A percentile compares a stretch with the other conserved stretches of the same genome.
phyloP scores from a whole-genome alignment of 1,140 invertebrate species.

The Drosophila kurseongensis region DNA sequence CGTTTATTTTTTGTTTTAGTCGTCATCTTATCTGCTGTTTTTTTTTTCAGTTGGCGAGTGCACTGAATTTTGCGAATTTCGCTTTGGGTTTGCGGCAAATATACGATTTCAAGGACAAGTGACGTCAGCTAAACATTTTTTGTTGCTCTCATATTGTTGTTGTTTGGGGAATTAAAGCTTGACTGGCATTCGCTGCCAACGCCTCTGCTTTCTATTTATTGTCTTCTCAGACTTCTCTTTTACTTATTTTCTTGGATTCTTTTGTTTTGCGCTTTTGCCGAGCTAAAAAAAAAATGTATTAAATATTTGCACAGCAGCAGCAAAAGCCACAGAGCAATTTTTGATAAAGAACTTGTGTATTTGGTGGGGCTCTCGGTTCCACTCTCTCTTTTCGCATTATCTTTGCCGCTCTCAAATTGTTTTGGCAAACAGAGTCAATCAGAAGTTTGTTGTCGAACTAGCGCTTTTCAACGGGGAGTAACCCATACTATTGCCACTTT shows the following conservation, averaged over 20 bases:
- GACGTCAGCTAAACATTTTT: conserved; percentile 80
- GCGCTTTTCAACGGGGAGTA: conserved; percentile 2
- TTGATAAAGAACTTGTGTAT: conserved; percentile 66
- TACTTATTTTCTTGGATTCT: conserved; percentile 25
- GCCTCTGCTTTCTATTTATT: conserved; percentile 59
- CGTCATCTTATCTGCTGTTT: conserved; percentile 41
- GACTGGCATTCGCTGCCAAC: conserved; percentile 44
- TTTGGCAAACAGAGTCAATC: conserved; percentile 63
- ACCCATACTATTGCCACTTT: conserved; percentile 13
- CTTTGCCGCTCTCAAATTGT: conserved; percentile 27
- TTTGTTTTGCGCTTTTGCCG: conserved; percentile 50
- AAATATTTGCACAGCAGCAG: conserved; percentile 76
- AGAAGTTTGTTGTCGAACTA: conserved; percentile 42
- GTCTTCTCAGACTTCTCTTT: conserved; percentile 27
- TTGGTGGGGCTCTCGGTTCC: conserved; percentile 1
- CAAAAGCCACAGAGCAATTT: conserved; percentile 40
- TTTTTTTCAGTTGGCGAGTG: conserved; percentile 46
- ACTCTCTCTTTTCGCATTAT: conserved; percentile 9
- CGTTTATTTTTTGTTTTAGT: conserved; percentile 13
- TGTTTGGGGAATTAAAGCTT: conserved; percentile 52
- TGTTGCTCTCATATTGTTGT: conserved; percentile 29
- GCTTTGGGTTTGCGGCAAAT: conserved; percentile 71
- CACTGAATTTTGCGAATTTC: conserved; percentile 77
- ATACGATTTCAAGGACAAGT: conserved; percentile 81
- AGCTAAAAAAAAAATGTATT: conserved; percentile 36